Evolutionary conservation across 2,113 vertebrate species (phyloP).

Genomic region (Pristiophorus japonicus): DNA sequence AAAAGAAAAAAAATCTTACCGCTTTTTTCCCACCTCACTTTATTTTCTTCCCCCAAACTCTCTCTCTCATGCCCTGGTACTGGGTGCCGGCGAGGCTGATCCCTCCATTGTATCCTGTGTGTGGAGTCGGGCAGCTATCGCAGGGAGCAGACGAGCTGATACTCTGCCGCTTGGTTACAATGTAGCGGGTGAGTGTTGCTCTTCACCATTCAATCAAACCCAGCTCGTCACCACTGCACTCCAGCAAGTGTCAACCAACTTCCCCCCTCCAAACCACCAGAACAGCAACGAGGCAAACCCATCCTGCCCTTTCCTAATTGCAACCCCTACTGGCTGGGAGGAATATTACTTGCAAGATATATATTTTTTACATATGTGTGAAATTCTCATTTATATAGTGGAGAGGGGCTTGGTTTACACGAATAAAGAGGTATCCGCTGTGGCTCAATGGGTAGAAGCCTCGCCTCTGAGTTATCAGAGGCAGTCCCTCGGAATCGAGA

Average conservation of each 20-base stretch:
- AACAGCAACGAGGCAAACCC: not conserved
- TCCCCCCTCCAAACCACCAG: not conserved
- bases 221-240: constrained; percentile 23
- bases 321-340: constrained; percentile 27
- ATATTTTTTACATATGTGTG: not conserved
- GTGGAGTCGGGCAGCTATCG: not conserved
- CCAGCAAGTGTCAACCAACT: not conserved
- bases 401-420: not conserved
- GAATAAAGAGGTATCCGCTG: no score
- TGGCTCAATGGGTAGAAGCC: no score
- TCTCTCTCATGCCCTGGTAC: not conserved
- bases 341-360: not conserved
- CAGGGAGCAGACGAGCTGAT: not conserved
- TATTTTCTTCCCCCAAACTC: not conserved
- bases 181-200: not conserved
- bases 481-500: no score
- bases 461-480: no score
- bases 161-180: not conserved
- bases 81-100: not conserved
- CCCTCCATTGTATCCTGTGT: not conserved
- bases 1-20: not conserved
- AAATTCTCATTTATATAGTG: no score
- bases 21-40: not conserved
- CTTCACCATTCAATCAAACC: constrained; percentile 24
- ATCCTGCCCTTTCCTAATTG: not conserved